A percentile compares a stretch with the other conserved stretches of the same genome.
These are phyloP conservation scores for Seriola quinqueradiata DNA, from an alignment of 2,113 vertebrate species.

Conservation along the genomic window DNA sequence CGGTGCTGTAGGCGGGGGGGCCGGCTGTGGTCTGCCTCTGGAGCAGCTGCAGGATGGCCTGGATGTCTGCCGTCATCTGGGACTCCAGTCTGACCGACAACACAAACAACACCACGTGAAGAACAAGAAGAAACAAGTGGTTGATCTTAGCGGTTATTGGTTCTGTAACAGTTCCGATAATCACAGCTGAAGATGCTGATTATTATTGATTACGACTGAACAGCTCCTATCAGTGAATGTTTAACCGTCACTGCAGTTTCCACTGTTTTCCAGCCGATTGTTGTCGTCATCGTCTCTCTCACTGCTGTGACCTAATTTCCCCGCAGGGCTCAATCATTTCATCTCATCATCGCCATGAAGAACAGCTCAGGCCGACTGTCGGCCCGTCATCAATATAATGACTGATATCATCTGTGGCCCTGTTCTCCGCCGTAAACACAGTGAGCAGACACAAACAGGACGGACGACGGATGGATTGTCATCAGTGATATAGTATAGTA, in stretches of 20 bases:
- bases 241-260: no score
- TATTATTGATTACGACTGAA: no score
- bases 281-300: no score
- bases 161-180: no score
- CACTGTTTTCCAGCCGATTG: no score
- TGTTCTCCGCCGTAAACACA: neutral
- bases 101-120: neutral
- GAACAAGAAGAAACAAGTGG: no score
- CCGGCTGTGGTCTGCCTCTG: conserved; percentile 90
- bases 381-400: neutral
- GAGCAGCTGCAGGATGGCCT: conserved; percentile 95
- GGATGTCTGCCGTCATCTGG: conserved; percentile 97
- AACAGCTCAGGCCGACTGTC: neutral
- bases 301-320: conserved; percentile 13
- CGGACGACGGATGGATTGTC: neutral
- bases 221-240: no score
- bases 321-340: conserved; percentile 5
- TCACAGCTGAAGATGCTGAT: no score
- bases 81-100: conserved; percentile 90
- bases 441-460: no score
- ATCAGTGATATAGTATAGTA: no score
- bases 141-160: no score
- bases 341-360: conserved; percentile 1
- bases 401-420: neutral
- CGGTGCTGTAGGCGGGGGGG: conserved; percentile 94